These are phyloP conservation scores for Gambelia wislizenii DNA, from an alignment of 2,797 vertebrate species.

Conservation along the genomic window DNA sequence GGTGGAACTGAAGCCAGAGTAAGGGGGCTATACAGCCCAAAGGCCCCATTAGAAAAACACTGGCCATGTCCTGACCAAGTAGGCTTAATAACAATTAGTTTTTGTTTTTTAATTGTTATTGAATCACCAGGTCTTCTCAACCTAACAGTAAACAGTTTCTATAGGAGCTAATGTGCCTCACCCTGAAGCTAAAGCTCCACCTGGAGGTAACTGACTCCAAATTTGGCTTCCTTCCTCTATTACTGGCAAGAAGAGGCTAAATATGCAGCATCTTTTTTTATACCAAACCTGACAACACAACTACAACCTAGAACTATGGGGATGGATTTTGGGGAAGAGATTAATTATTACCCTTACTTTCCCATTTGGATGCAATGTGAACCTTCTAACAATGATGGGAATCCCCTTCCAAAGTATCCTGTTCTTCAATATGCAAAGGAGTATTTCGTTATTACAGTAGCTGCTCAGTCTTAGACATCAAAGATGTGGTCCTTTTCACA, in stretches of 20 bases:
- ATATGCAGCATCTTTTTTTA: not conserved
- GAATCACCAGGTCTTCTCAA: conserved; percentile 26
- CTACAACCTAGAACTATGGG: not conserved
- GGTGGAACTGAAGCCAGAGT: conserved; percentile 28
- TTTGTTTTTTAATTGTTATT: conserved; percentile 69
- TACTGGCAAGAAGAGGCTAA: fast-evolving
- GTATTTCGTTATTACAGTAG: conserved; percentile 46
- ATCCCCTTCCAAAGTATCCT: conserved; percentile 38
- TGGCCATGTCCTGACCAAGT: conserved; percentile 1
- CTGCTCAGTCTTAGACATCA: not conserved
- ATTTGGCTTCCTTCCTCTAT: conserved; percentile 47
- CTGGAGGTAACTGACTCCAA: conserved; percentile 64
- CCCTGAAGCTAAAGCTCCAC: conserved; percentile 77
- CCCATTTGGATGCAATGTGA: not conserved
- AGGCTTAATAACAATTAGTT: conserved; percentile 64
- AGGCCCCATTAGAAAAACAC: conserved; percentile 41
- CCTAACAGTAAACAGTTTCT: conserved; percentile 19
- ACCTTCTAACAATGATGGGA: not conserved
- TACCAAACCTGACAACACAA: not conserved
- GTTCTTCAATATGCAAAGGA: conserved; percentile 60
- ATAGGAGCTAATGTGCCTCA: conserved; percentile 3
- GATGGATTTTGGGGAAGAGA: not conserved
- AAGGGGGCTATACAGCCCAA: conserved; percentile 27
- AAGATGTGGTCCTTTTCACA: too few relatives aligned
- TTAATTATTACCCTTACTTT: not conserved